phyloP scores from a whole-genome alignment of 2,888 invertebrate species.

The Aspidiotus rigidus region DNA sequence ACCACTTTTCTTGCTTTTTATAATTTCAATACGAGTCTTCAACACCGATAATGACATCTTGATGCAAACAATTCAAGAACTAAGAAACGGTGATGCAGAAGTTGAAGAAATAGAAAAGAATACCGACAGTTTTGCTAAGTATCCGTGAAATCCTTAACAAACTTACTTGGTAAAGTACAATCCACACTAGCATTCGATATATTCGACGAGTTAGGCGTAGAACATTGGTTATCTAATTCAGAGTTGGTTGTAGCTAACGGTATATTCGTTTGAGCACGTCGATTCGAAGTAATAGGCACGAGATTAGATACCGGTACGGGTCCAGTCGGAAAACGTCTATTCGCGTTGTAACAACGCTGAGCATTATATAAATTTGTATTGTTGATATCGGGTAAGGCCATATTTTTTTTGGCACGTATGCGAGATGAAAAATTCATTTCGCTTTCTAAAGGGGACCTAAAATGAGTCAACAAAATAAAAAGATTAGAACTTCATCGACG shows the following conservation, averaged over 20 bases:
- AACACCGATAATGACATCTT: no score
- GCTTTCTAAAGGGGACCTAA: constrained; percentile 24
- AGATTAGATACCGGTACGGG: constrained; percentile 1
- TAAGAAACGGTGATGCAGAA: no score
- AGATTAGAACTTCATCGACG: no score
- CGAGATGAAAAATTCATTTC: constrained; percentile 28
- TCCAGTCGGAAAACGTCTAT: constrained; percentile 9
- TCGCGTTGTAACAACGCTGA: constrained; percentile 20
- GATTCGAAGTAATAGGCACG: constrained; percentile 6
- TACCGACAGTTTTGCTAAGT: no score
- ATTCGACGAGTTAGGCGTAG: constrained; percentile 11
- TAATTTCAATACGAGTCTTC: no score
- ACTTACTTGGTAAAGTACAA: constrained; percentile 26
- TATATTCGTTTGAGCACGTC: constrained; percentile 10
- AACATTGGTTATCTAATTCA: constrained; percentile 15
- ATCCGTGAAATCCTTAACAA: background rate
- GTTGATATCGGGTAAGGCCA: constrained; percentile 18
- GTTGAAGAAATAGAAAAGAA: no score
- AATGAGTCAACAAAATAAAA: background rate
- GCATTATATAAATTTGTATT: constrained; percentile 20
- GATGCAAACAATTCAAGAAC: no score
- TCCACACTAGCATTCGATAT: constrained; percentile 19
- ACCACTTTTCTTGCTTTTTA: no score
- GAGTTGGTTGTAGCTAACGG: background rate
- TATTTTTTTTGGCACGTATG: constrained; percentile 22